Percentiles rank a stretch among this genome's conserved stretches.
Evolutionary conservation across 2,888 invertebrate species (phyloP).

Genomic region (Priapulus caudatus): DNA sequence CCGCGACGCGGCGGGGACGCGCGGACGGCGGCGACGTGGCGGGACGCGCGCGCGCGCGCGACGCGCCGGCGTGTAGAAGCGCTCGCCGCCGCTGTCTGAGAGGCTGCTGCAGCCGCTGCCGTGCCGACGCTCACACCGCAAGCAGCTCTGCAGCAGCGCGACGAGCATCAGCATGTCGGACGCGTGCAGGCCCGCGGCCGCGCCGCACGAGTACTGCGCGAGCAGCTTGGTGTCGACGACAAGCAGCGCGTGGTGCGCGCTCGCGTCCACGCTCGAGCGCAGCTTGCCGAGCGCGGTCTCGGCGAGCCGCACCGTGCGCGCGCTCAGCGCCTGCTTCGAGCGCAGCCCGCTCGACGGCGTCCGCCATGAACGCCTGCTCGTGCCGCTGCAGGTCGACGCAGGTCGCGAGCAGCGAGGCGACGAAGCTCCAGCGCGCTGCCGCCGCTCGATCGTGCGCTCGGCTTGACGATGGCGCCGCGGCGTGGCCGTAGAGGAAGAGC

Average conservation of each 20-base stretch:
- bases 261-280: not conserved
- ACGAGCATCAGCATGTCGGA: no score
- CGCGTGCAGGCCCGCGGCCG: no score
- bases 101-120: no score
- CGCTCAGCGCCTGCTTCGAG: not conserved
- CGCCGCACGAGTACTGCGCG: not conserved
- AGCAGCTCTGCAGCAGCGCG: no score
- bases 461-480: not conserved
- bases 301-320: not conserved
- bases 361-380: not conserved
- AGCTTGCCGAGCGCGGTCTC: not conserved
- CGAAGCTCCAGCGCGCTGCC: not conserved
- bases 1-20: no score
- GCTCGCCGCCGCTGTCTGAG: no score
- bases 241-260: constrained; percentile 1
- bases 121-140: no score
- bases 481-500: not conserved
- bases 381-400: not conserved
- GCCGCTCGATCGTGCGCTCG: not conserved
- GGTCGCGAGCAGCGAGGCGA: not conserved
- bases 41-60: no score
- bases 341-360: not conserved
- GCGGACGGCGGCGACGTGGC: no score
- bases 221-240: not conserved
- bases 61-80: no score